These are phyloP conservation scores for Pseudanteris insignis DNA, from an alignment of 2,888 invertebrate genomes.

Conservation along the genomic window DNA sequence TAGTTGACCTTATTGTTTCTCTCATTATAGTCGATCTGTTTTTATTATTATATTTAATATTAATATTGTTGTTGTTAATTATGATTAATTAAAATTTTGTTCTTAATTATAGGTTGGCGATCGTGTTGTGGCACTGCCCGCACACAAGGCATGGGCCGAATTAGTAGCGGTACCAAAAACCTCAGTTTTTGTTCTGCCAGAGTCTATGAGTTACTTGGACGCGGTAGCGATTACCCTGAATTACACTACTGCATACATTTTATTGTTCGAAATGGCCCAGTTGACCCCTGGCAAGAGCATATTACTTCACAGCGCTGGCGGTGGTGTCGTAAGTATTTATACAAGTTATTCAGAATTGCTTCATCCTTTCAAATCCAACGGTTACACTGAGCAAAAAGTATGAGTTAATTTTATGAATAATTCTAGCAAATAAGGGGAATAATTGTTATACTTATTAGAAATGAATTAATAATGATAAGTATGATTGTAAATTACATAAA, in stretches of 20 bases:
- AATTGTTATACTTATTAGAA: no score
- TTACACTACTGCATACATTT: conserved; percentile 85
- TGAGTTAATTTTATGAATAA: no score
- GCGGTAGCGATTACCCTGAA: conserved; percentile 87
- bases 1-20: no score
- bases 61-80: no score
- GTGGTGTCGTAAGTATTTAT: conserved; percentile 86
- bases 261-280: conserved; percentile 85
- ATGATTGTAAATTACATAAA: no score
- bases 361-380: background rate
- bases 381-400: no score
- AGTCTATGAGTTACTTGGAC: conserved; percentile 79
- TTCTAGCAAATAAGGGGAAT: no score
- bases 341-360: conserved; percentile 12
- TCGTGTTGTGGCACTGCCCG: conserved; percentile 84
- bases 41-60: no score
- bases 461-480: no score
- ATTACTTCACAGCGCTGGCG: conserved; percentile 85
- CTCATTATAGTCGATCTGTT: no score
- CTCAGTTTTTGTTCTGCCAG: conserved; percentile 81
- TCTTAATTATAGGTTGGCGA: conserved; percentile 79
- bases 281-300: conserved; percentile 82
- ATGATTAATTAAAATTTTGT: no score
- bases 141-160: conserved; percentile 89
- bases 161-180: conserved; percentile 82